Base-by-base conservation (phyloP, 2,797 vertebrate genomes). In the Bufotes viridis region DNA sequence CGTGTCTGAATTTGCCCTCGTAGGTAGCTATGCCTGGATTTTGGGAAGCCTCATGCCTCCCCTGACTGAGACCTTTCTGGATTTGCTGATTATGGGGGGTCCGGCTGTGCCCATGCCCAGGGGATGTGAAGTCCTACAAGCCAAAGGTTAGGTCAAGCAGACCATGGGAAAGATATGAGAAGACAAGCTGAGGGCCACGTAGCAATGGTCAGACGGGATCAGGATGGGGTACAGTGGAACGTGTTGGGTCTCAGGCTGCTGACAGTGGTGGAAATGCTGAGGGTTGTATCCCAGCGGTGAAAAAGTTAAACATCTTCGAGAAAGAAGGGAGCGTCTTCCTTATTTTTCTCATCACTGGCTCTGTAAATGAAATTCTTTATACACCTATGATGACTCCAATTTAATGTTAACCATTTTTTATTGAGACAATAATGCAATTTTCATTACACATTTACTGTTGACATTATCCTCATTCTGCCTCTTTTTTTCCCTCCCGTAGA, bases 401-500 rank as follows among this genome's bases (percentile, higher is more conserved):
- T 85, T 85, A 85, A 85, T 61, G 84, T 85, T 85, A 85, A 78
- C 84, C 84, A 78, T 85, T 85, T 70, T 82, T 82, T 87, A 82
- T 65, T 63, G 61, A 78, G 72, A 78, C 58, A 83, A 83, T 83
- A 87, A 82, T 83, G 86, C 61, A 76, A 69, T 82, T 87, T 87
- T 87, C 80, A 51, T 87, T 78, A 74, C 72, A 87, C 76, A 84
- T 79, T 84, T 78, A 84, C 61, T 70, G 74, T 67, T 82, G 85
- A 80, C 78, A 84, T 65, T 84, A 79, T 65, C 82, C 75, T 69
- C 24, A 75, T 70, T 22, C 63, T 49, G 26, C 12, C 74, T 55
- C 67, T 67, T 42, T 42, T 42, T 81, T 60, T 74, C 69, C 34
- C 2, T 4, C 7, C 67, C 92, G 93, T 92, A 93, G 94, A 95